Evolutionary conservation across 2,888 invertebrate species (phyloP).

Genomic region (Plemyria rubiginata): DNA sequence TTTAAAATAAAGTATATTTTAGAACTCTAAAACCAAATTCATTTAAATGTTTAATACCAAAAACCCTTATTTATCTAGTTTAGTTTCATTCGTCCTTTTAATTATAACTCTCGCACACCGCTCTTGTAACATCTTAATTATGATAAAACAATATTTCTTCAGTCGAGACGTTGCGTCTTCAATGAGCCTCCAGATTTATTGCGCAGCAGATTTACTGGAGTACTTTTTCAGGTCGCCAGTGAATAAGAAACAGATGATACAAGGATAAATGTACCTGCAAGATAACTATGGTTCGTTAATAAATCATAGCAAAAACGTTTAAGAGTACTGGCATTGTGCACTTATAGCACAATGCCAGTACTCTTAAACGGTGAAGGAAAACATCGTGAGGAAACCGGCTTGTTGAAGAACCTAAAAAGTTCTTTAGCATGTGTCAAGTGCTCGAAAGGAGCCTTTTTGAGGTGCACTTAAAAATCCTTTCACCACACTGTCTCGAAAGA

Average conservation of each 20-base stretch:
- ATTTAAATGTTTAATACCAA: not conserved
- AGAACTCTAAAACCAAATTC: not conserved
- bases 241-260: slow-evolving; percentile 39
- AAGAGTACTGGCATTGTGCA: too few relatives aligned
- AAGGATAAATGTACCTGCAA: slow-evolving; percentile 2
- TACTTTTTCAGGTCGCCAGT: slow-evolving; percentile 54
- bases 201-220: slow-evolving; percentile 58
- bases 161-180: slow-evolving; percentile 49
- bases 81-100: not conserved
- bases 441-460: too few relatives aligned
- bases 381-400: too few relatives aligned
- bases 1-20: too few relatives aligned
- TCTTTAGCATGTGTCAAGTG: too few relatives aligned
- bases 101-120: not conserved
- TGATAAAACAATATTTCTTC: slow-evolving; percentile 46
- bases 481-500: too few relatives aligned
- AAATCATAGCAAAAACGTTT: too few relatives aligned
- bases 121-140: slow-evolving; percentile 38
- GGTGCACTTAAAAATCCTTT: too few relatives aligned
- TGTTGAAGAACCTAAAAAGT: too few relatives aligned
- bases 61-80: not conserved
- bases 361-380: too few relatives aligned
- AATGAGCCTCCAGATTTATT: slow-evolving; percentile 56
- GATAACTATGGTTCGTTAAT: not conserved
- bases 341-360: too few relatives aligned